phyloP scores from a whole-genome alignment of 2,797 vertebrate genomes.

The Molossus molossus region DNA sequence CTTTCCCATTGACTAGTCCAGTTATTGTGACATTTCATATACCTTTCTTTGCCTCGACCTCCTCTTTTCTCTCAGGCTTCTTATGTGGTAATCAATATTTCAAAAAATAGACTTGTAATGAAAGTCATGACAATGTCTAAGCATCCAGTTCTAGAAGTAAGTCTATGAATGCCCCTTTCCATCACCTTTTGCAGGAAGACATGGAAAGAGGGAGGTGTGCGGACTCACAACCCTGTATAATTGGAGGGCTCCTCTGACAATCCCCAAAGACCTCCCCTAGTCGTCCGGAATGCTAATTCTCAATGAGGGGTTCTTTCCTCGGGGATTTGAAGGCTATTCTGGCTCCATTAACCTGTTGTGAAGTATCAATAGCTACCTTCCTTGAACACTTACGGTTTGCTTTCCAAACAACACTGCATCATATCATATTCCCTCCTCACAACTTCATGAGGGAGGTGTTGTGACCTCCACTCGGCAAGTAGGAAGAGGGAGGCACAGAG shows the following conservation, averaged over 20 bases:
- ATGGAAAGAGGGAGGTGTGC: background rate
- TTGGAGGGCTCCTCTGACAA: background rate
- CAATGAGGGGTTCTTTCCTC: constrained; percentile 25
- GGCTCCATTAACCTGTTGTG: background rate
- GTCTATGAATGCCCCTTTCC: background rate
- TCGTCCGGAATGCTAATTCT: background rate
- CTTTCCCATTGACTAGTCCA: background rate
- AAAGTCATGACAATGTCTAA: background rate
- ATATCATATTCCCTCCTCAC: background rate
- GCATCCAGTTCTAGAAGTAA: background rate
- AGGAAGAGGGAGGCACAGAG: background rate
- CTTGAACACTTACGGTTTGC: background rate
- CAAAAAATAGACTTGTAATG: constrained; percentile 23
- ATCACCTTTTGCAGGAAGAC: background rate
- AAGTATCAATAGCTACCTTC: background rate
- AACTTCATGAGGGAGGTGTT: background rate
- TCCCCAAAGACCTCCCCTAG: background rate
- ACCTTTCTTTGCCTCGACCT: background rate
- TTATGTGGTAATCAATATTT: background rate
- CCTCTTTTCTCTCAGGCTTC: background rate
- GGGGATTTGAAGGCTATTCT: constrained; percentile 31
- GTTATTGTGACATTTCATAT: background rate
- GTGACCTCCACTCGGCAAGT: constrained; percentile 3
- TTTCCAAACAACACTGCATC: background rate
- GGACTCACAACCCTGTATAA: background rate